phyloP scores from a whole-genome alignment of 2,113 vertebrate species.

The Podarcis muralis region DNA sequence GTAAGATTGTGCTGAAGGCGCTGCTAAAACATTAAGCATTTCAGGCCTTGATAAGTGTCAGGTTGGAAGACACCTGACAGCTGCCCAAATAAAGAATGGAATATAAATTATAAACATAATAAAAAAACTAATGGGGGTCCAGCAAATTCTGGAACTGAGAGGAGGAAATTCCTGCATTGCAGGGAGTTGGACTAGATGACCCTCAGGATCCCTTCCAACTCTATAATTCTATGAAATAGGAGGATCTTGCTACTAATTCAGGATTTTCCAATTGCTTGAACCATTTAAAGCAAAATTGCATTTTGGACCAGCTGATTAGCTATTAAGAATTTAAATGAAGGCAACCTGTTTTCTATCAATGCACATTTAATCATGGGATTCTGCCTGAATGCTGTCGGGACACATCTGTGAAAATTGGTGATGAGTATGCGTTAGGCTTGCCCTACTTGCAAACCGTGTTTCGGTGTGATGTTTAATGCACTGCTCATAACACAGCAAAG shows the following conservation, averaged over 20 bases:
- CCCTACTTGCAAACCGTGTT: conserved; percentile 9
- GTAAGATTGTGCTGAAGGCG: not conserved
- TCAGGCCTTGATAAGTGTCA: not conserved
- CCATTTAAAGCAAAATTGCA: not conserved
- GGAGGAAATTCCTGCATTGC: not conserved
- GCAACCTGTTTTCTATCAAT: not conserved
- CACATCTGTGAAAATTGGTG: not conserved
- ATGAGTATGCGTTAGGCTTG: not conserved
- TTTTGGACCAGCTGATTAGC: not conserved
- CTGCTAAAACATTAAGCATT: not conserved
- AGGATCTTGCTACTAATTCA: not conserved
- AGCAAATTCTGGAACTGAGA: not conserved
- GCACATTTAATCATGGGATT: not conserved
- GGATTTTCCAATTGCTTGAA: not conserved
- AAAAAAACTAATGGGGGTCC: not conserved
- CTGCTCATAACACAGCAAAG: not conserved
- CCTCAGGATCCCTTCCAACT: too few species aligned
- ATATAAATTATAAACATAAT: not conserved
- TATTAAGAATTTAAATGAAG: rapidly evolving
- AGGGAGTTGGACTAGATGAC: too few species aligned
- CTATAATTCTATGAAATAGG: too few species aligned
- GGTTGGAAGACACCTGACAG: too few species aligned
- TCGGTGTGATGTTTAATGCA: not conserved
- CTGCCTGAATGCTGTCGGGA: not conserved
- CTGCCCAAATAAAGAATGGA: not conserved